These are phyloP conservation scores for Falcunculus frontatus DNA, from an alignment of 2,113 vertebrate species.

Conservation along the genomic window DNA sequence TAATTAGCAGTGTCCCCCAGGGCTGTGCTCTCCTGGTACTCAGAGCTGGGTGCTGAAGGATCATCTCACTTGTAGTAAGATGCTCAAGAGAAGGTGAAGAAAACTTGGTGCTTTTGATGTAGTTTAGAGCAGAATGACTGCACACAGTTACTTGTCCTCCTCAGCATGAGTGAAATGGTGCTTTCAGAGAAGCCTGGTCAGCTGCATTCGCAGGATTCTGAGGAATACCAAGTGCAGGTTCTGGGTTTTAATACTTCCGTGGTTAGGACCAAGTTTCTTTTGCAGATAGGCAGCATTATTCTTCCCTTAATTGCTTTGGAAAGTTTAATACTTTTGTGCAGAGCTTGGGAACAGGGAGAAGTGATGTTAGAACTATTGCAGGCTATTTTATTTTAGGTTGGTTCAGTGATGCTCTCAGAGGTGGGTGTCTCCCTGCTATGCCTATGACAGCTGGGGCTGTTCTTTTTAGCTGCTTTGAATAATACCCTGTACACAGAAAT, in stretches of 20 bases:
- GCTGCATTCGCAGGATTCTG: neutral
- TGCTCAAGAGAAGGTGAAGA: neutral
- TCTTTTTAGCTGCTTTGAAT: constrained; percentile 59
- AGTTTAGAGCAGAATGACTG: neutral
- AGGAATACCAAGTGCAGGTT: neutral
- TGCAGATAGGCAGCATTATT: neutral
- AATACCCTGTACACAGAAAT: constrained; percentile 51
- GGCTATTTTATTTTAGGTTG: constrained; percentile 28
- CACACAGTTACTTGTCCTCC: neutral
- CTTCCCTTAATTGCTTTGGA: neutral
- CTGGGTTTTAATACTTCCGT: neutral
- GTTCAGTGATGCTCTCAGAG: constrained; percentile 27
- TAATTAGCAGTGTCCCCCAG: neutral
- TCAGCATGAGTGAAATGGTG: neutral
- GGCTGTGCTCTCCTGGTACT: neutral
- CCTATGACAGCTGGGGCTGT: constrained; percentile 60
- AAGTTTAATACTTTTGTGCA: neutral
- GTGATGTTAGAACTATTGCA: neutral
- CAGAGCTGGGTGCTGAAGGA: neutral
- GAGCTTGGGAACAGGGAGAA: neutral
- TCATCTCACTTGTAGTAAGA: neutral
- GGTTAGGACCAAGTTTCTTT: neutral
- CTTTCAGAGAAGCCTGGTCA: neutral
- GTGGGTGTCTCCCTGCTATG: constrained; percentile 58
- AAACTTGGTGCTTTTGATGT: neutral